Base-by-base conservation (phyloP, 2,797 vertebrate genomes). In the Gila robusta region DNA sequence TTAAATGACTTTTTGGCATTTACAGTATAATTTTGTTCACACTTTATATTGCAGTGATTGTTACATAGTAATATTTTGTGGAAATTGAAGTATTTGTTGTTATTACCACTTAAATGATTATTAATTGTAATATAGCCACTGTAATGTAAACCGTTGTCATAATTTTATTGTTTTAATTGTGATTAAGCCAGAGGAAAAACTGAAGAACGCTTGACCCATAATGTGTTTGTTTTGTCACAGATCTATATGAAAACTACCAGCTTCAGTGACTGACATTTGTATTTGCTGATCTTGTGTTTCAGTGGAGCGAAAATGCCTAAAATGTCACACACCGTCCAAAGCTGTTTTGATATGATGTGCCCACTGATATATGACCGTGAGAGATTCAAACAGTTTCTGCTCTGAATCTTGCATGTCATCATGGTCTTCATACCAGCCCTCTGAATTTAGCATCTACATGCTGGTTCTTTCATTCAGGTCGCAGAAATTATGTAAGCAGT, bases 381-480 rank as follows among this genome's bases (percentile, higher is more conserved):
- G 73, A 74, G 35, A 39, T 71, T 41, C 39, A 82, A 83, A 86
- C 35, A 76, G 73, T 41, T 54, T 84, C 73, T 77, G 39, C 71
- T 62, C 39, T 37, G 28, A 14, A 52, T 73, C 32, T 37, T 72
- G 67, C 37, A 69, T 74, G 84, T 78, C 72, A 62, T 32, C 92
- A 91, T 91, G 91, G 93, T 91, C 93, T 95, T 95, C 93, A 93
- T 93, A 94, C 90, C 89, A 88, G 89, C 90, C 89, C 93, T 94
- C 93, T 93, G 95, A 96, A 95, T 96, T 95, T 95, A 92, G 91
- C 94, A 94, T 91, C 88, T 91, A 90, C 82, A 82, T 88, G 92
- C 87, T 91, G 91, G 82, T 77, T 88, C 84, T 91, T 88, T 81
- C 81, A 59, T 77, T 87, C 54, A 73, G 71, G 54, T 87, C 77